These are phyloP conservation scores for Lordiphosa collinella DNA, from an alignment of 1,140 invertebrate genomes.

Conservation along the genomic window DNA sequence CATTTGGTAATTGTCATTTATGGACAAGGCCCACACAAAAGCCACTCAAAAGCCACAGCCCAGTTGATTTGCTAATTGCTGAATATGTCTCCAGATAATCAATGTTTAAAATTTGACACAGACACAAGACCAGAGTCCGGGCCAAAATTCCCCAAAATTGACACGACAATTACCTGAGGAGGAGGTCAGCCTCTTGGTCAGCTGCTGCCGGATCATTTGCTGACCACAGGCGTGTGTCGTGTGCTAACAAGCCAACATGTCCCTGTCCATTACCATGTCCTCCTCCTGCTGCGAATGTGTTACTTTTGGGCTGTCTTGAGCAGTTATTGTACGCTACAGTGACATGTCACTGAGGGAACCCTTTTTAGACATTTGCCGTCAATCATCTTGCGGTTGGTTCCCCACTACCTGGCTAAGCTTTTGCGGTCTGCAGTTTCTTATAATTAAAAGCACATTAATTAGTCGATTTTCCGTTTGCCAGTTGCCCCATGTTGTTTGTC, in stretches of 20 bases:
- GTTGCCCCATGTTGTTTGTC: slow-evolving; percentile 15
- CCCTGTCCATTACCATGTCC: slow-evolving; percentile 31
- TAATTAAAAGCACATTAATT: slow-evolving; percentile 78
- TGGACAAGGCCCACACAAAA: slow-evolving; percentile 12
- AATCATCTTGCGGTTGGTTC: slow-evolving; percentile 57
- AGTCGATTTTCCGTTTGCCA: slow-evolving; percentile 31
- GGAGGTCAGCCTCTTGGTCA: slow-evolving; percentile 18
- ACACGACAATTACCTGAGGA: slow-evolving; percentile 64
- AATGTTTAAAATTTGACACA: slow-evolving; percentile 77
- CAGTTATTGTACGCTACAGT: slow-evolving; percentile 67
- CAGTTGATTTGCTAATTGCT: slow-evolving; percentile 80
- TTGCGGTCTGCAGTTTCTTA: slow-evolving; percentile 55
- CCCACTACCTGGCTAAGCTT: slow-evolving; percentile 51
- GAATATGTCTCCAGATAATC: slow-evolving; percentile 79
- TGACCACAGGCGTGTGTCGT: slow-evolving; percentile 73
- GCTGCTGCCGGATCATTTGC: slow-evolving; percentile 61
- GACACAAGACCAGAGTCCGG: slow-evolving; percentile 34
- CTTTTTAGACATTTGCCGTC: slow-evolving; percentile 34
- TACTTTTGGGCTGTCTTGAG: slow-evolving; percentile 77
- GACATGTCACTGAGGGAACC: slow-evolving; percentile 58
- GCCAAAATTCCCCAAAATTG: slow-evolving; percentile 50
- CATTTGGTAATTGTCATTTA: slow-evolving; percentile 73
- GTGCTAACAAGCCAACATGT: slow-evolving; percentile 68
- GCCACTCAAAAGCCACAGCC: slow-evolving; percentile 39
- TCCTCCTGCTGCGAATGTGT: slow-evolving; percentile 52